Conservation (phyloP, 1,140 invertebrate genomes). For the Polyergus mexicanus region DNA sequence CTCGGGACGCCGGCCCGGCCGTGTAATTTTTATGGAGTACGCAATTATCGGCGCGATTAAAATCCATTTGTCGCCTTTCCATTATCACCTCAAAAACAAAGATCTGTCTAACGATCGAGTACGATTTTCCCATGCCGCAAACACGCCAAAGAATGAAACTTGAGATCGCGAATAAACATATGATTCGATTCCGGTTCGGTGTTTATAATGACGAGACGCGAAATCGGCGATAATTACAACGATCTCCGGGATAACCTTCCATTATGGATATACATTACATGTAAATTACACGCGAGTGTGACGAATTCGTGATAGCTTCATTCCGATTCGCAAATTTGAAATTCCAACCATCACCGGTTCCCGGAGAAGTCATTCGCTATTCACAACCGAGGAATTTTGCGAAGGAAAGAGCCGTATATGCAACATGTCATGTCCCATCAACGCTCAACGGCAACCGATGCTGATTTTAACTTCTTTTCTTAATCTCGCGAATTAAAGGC, state of each 20-base stretch:
- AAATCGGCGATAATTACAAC: background rate
- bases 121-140: background rate
- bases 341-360: background rate
- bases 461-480: background rate
- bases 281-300: background rate
- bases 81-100: background rate
- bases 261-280: background rate
- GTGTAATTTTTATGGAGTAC: background rate
- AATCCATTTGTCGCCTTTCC: background rate
- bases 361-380: background rate
- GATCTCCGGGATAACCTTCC: background rate
- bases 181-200: background rate
- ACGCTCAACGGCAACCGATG: background rate
- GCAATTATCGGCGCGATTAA: slow-evolving; percentile 1
- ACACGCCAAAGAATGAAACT: background rate
- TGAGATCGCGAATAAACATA: background rate
- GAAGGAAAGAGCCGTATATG: background rate
- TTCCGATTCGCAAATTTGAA: background rate
- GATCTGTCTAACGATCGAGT: background rate
- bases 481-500: background rate
- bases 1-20: background rate
- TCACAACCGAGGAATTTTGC: background rate
- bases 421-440: too few species aligned
- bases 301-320: background rate
- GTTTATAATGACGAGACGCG: background rate